Evolutionary conservation across 2,888 invertebrate genomes (phyloP).

Genomic region (Zygogramma bicolorata): DNA sequence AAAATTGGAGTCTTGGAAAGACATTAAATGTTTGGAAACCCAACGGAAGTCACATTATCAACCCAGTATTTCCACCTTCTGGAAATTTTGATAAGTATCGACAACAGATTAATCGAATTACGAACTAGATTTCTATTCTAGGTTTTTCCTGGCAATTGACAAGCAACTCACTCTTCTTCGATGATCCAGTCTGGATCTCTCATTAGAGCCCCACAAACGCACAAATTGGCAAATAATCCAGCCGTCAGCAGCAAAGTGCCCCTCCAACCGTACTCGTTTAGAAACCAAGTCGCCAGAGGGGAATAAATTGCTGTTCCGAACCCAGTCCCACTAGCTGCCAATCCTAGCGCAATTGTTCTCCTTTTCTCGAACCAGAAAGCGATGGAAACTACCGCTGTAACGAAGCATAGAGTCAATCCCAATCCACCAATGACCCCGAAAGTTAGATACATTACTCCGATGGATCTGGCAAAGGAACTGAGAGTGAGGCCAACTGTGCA

Average conservation of each 20-base stretch:
- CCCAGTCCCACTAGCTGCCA: conserved; percentile 90
- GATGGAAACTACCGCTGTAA: conserved; percentile 92
- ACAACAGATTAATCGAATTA: no score
- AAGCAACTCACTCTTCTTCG: conserved; percentile 68
- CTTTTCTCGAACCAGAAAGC: conserved; percentile 94
- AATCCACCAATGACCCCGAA: conserved; percentile 89
- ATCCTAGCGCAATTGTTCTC: conserved; percentile 85
- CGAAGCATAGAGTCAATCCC: conserved; percentile 87
- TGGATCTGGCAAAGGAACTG: conserved; percentile 77
- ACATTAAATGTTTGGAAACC: no score
- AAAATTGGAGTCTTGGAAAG: no score
- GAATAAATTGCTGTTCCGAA: conserved; percentile 91
- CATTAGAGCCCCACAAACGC: conserved; percentile 89
- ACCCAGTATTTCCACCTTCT: no score
- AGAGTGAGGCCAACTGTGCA: conserved; percentile 82
- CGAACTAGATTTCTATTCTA: no score
- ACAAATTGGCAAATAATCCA: conserved; percentile 86
- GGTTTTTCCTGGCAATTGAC: no score
- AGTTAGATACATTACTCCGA: conserved; percentile 85
- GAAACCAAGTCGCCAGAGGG: conserved; percentile 83
- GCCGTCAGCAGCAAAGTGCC: conserved; percentile 85
- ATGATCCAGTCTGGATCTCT: conserved; percentile 88
- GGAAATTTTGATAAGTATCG: no score
- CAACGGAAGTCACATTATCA: no score
- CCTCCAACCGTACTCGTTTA: conserved; percentile 85